Evolutionary conservation across 2,888 invertebrate species (phyloP).

Genomic region (Lagria hirta): DNA sequence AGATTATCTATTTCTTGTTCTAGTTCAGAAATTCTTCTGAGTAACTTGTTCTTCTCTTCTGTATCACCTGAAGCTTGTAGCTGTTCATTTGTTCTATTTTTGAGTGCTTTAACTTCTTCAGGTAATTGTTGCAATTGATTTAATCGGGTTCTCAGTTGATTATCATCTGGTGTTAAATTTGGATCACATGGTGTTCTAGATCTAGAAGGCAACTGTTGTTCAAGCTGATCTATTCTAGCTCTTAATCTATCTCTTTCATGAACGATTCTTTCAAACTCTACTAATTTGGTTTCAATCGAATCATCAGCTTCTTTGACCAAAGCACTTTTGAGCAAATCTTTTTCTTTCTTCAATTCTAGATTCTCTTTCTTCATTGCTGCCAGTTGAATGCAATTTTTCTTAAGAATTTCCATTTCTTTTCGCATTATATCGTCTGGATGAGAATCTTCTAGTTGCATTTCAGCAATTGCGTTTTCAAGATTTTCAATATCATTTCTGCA

Average conservation of each 20-base stretch:
- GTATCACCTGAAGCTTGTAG: constrained; percentile 10
- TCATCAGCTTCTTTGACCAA: constrained; percentile 1
- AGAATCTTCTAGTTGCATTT: constrained; percentile 35
- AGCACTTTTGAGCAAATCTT: constrained; percentile 9
- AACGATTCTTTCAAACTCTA: constrained; percentile 29
- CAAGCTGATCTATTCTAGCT: constrained; percentile 38
- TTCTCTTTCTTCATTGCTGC: constrained; percentile 47
- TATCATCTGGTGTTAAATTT: constrained; percentile 38
- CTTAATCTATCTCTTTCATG: constrained; percentile 42
- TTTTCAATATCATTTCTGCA: constrained; percentile 38
- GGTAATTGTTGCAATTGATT: constrained; percentile 37
- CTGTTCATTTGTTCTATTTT: constrained; percentile 18
- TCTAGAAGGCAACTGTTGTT: too few species aligned
- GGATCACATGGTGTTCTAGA: too few species aligned
- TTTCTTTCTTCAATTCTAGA: constrained; percentile 37
- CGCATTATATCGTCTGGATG: constrained; percentile 44
- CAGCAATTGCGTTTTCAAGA: constrained; percentile 44
- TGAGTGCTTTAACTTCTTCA: constrained; percentile 35
- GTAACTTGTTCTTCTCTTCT: constrained; percentile 27
- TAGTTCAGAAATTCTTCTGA: constrained; percentile 30
- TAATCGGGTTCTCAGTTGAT: constrained; percentile 38
- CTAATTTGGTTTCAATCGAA: constrained; percentile 5
- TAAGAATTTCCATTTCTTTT: constrained; percentile 46
- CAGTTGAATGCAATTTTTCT: constrained; percentile 47
- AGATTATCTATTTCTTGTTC: constrained; percentile 30